phyloP scores from a whole-genome alignment of 2,797 vertebrate genomes.

The Gallinago stenura region DNA sequence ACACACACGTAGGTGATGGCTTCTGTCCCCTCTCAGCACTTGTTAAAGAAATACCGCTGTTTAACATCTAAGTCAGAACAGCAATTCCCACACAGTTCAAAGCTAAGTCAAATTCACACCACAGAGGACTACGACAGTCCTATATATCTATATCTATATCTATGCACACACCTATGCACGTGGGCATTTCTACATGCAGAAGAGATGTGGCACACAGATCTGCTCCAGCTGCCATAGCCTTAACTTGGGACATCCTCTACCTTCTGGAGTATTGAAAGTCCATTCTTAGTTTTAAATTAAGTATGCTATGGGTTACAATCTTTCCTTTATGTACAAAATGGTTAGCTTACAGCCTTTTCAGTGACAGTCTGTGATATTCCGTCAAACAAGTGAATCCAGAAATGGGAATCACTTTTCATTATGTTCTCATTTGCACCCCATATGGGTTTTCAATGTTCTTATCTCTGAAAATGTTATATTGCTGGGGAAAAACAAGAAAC shows the following conservation, averaged over 20 bases:
- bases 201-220: background rate
- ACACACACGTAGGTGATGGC: background rate
- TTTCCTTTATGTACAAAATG: background rate
- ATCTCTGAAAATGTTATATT: slow-evolving; percentile 7
- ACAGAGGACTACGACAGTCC: background rate
- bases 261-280: background rate
- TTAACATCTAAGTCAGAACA: background rate
- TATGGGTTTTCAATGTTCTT: slow-evolving; percentile 29
- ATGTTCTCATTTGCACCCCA: slow-evolving; percentile 56
- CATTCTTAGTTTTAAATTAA: background rate
- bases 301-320: background rate
- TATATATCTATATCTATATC: too few relatives aligned
- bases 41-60: background rate
- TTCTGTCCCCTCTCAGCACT: background rate
- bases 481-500: slow-evolving; percentile 30
- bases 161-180: background rate
- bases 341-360: background rate
- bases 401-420: slow-evolving; percentile 50
- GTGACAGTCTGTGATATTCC: slow-evolving; percentile 21
- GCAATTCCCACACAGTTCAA: slow-evolving; percentile 22
- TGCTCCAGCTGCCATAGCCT: background rate
- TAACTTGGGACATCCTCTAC: background rate
- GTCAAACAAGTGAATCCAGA: slow-evolving; percentile 21
- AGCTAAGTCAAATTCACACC: slow-evolving; percentile 25
- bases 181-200: rapidly evolving